These are phyloP conservation scores for Babylonia areolata DNA, from an alignment of 1,140 invertebrate genomes.

Conservation along the genomic window DNA sequence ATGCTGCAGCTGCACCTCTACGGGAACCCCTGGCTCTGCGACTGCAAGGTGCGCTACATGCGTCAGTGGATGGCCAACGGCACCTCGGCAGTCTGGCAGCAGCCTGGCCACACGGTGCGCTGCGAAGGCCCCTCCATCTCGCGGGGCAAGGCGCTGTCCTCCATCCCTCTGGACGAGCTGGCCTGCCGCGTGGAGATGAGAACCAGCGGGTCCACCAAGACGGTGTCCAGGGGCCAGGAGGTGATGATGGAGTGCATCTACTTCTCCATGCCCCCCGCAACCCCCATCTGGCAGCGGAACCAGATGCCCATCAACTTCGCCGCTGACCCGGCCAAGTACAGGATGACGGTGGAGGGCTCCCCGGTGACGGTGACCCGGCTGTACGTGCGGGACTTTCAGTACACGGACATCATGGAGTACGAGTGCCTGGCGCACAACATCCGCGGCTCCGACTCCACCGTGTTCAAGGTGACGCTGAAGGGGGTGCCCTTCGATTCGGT, in stretches of 20 bases:
- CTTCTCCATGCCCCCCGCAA: constrained; percentile 53
- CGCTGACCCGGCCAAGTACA: constrained; percentile 40
- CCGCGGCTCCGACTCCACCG: constrained; percentile 51
- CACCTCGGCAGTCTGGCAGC: constrained; percentile 53
- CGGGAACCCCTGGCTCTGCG: constrained; percentile 70
- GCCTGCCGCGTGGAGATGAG: constrained; percentile 54
- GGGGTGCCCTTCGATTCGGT: constrained; percentile 47
- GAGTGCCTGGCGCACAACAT: constrained; percentile 64
- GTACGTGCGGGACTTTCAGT: constrained; percentile 53
- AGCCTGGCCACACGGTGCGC: constrained; percentile 42
- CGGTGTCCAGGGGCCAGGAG: constrained; percentile 38
- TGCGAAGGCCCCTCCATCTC: constrained; percentile 56
- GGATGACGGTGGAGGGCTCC: constrained; percentile 40
- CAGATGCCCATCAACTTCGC: constrained; percentile 39
- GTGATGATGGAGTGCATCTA: constrained; percentile 58
- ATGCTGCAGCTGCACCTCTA: constrained; percentile 60
- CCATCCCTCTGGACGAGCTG: constrained; percentile 48
- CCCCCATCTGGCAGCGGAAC: constrained; percentile 56
- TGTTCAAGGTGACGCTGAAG: constrained; percentile 58
- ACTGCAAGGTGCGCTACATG: constrained; percentile 67
- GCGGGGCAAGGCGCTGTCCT: constrained; percentile 40
- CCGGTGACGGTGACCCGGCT: constrained; percentile 43
- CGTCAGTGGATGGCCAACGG: constrained; percentile 56
- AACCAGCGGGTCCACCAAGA: constrained; percentile 51
- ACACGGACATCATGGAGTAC: constrained; percentile 61